Conservation (phyloP, 2,888 invertebrate genomes). For the Digitonthophagus gazella region DNA sequence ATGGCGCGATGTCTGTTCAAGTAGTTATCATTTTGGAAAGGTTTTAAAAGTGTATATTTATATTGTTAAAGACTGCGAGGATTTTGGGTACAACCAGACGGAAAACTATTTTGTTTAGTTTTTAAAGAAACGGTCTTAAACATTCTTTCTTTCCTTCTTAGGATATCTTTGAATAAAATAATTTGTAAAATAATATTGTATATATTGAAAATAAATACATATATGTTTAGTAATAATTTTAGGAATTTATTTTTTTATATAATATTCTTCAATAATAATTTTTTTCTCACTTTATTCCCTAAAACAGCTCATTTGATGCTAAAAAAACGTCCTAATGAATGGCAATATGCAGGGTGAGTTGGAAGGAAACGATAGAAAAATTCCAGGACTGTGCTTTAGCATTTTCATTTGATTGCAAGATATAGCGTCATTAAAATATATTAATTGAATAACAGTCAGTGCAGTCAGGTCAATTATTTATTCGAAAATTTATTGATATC, state of each 20-base stretch:
- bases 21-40: background rate
- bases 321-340: too few species aligned
- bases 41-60: slow-evolving; percentile 3
- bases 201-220: slow-evolving; percentile 23
- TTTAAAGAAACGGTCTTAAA: slow-evolving; percentile 10
- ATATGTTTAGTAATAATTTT: slow-evolving; percentile 23
- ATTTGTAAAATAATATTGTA: slow-evolving; percentile 24
- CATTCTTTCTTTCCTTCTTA: slow-evolving; percentile 13
- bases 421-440: too few species aligned
- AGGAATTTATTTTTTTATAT: background rate
- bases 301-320: too few species aligned
- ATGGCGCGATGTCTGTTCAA: too few species aligned
- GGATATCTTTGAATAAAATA: slow-evolving; percentile 18
- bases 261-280: background rate
- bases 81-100: slow-evolving; percentile 20
- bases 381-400: too few species aligned
- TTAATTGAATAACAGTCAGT: too few species aligned
- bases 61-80: slow-evolving; percentile 26
- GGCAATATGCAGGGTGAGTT: too few species aligned
- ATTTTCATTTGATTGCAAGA: too few species aligned
- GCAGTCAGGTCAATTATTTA: too few species aligned
- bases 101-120: slow-evolving; percentile 11
- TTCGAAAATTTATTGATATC: too few species aligned
- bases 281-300: too few species aligned
- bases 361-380: too few species aligned